These are phyloP conservation scores for Gallinago nigripennis DNA, from an alignment of 2,797 vertebrate species.

Conservation along the genomic window DNA sequence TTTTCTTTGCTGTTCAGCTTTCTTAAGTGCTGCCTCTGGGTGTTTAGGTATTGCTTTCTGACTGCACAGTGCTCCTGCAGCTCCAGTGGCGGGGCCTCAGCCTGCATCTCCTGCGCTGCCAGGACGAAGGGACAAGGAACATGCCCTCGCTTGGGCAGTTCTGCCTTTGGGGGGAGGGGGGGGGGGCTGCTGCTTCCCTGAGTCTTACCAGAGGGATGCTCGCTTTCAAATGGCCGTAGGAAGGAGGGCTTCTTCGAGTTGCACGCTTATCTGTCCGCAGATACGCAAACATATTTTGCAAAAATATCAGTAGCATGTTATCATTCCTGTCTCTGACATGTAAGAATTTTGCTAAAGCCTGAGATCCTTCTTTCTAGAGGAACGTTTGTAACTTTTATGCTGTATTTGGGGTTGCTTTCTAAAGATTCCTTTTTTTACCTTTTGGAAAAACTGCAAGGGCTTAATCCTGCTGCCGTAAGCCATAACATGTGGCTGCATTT, in stretches of 20 bases:
- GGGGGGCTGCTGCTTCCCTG: background rate
- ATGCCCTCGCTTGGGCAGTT: rapidly evolving
- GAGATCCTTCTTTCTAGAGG: background rate
- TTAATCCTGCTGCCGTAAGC: background rate
- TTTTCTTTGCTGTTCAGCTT: background rate
- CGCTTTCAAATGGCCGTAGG: rapidly evolving
- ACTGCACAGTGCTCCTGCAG: background rate
- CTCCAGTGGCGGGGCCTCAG: background rate
- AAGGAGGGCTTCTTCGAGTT: background rate
- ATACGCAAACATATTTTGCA: background rate
- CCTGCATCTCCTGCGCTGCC: background rate
- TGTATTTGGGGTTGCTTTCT: background rate
- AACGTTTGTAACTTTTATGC: rapidly evolving
- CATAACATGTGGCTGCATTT: background rate
- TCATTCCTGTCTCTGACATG: background rate
- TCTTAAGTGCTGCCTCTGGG: background rate
- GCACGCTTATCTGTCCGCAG: background rate
- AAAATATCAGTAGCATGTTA: rapidly evolving
- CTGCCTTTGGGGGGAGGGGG: background rate
- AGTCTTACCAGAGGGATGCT: rapidly evolving
- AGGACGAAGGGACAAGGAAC: rapidly evolving
- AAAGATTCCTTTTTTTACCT: background rate
- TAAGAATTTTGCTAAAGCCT: background rate
- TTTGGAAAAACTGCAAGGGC: background rate
- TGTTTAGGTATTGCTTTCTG: background rate